These are phyloP conservation scores for Heterodera filipjevi DNA, from an alignment of 2,888 invertebrate species.

Conservation along the genomic window DNA sequence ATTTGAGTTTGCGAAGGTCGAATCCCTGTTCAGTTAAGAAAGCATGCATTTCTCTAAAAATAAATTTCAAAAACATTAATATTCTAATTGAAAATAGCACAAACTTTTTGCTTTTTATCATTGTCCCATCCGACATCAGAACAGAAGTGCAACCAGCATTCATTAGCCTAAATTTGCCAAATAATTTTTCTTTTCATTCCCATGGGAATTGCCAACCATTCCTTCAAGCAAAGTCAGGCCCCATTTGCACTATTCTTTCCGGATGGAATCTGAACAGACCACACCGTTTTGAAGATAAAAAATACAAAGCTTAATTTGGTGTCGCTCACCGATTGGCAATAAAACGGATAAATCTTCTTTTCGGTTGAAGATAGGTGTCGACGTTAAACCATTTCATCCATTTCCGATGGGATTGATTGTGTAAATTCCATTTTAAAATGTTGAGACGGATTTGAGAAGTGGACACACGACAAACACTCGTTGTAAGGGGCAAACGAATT, in stretches of 20 bases:
- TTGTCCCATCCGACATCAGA: constrained; percentile 52
- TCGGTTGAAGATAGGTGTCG: background rate
- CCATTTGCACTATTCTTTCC: constrained; percentile 52
- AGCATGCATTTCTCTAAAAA: constrained; percentile 49
- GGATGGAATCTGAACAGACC: constrained; percentile 47
- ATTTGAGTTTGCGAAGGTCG: constrained; percentile 38
- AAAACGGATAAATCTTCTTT: background rate
- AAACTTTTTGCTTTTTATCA: constrained; percentile 42
- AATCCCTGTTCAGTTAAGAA: constrained; percentile 46
- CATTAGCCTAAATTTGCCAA: constrained; percentile 41
- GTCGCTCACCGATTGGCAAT: constrained; percentile 22
- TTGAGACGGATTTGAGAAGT: background rate
- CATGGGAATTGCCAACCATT: constrained; percentile 49
- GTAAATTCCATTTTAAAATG: background rate
- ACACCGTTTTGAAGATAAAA: background rate
- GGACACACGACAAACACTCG: background rate
- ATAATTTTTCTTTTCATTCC: background rate
- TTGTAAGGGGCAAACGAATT: background rate
- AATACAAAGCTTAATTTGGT: no score
- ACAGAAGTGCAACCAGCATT: constrained; percentile 59
- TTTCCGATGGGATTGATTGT: background rate
- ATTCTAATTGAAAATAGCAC: background rate
- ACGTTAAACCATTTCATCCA: constrained; percentile 11
- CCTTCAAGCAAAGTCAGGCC: constrained; percentile 62
- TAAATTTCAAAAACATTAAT: background rate